A percentile compares a stretch with the other conserved stretches of the same genome.
These are phyloP conservation scores for Scatophagus argus DNA, from an alignment of 2,113 vertebrate genomes.

Conservation along the genomic window DNA sequence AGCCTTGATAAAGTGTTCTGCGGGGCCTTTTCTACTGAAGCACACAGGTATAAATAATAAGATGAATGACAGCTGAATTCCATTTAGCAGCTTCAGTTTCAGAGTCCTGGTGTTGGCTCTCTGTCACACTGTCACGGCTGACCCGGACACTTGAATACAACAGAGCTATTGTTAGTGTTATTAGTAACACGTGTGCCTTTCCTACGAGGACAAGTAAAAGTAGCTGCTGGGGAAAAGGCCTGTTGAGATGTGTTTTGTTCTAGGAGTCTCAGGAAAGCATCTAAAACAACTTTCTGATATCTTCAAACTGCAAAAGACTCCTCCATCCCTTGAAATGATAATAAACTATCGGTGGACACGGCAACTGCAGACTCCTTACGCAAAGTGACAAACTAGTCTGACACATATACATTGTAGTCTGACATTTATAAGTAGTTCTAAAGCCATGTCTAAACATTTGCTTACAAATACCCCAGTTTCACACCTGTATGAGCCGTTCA, in stretches of 20 bases:
- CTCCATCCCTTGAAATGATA: neutral
- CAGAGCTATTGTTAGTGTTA: neutral
- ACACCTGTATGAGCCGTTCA: neutral
- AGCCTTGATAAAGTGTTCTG: neutral
- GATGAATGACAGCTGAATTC: neutral
- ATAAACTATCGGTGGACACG: neutral
- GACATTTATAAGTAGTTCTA: neutral
- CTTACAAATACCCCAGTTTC: neutral
- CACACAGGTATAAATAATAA: slow-evolving; percentile 2
- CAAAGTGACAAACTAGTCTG: neutral
- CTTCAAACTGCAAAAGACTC: neutral
- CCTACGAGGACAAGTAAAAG: neutral
- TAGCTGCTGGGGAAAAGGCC: neutral
- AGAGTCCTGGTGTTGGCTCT: neutral
- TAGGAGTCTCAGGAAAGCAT: neutral
- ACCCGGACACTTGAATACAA: neutral
- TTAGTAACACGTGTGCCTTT: neutral
- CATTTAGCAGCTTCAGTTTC: neutral
- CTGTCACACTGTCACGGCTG: neutral
- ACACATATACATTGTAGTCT: too few relatives aligned
- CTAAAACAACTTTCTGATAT: neutral
- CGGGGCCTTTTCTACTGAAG: neutral
- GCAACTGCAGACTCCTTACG: neutral
- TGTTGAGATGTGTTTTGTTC: neutral
- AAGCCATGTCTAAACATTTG: neutral